These are phyloP conservation scores for Acleris laterana DNA, from an alignment of 2,888 invertebrate genomes.

Conservation along the genomic window DNA sequence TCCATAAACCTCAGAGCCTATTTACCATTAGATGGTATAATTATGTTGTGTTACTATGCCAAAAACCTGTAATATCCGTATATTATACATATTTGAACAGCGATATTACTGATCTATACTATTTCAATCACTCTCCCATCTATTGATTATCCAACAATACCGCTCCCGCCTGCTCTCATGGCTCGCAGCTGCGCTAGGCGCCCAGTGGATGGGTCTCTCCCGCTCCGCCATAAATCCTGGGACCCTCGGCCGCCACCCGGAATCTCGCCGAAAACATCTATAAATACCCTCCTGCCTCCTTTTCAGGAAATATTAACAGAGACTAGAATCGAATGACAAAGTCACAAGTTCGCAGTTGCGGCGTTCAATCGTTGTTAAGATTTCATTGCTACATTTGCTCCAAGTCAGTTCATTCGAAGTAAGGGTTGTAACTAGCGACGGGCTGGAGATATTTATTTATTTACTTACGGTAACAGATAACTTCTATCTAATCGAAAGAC, in stretches of 20 bases:
- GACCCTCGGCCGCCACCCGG: constrained; percentile 83
- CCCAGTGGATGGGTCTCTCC: constrained; percentile 83
- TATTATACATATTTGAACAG: background rate
- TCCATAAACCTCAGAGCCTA: too few relatives aligned
- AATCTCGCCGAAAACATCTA: constrained; percentile 82
- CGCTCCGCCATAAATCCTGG: constrained; percentile 82
- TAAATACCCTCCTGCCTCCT: constrained; percentile 79
- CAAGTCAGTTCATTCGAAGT: too few relatives aligned
- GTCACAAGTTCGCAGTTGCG: constrained; percentile 48
- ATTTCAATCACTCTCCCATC: background rate
- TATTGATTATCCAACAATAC: constrained; percentile 23
- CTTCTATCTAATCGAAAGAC: too few relatives aligned
- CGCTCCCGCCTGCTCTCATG: constrained; percentile 41
- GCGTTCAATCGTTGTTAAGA: background rate
- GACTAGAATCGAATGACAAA: constrained; percentile 60
- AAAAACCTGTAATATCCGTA: too few relatives aligned
- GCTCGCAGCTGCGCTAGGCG: constrained; percentile 58
- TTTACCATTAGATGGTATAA: too few relatives aligned
- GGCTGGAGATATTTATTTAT: too few relatives aligned
- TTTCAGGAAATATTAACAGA: constrained; percentile 82
- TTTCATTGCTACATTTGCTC: background rate
- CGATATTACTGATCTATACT: background rate
- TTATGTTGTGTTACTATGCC: too few relatives aligned
- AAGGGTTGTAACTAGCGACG: too few relatives aligned
- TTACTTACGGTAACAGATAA: too few relatives aligned